Base-by-base conservation (phyloP, 1,140 invertebrate species). In the Galendromus occidentalis region DNA sequence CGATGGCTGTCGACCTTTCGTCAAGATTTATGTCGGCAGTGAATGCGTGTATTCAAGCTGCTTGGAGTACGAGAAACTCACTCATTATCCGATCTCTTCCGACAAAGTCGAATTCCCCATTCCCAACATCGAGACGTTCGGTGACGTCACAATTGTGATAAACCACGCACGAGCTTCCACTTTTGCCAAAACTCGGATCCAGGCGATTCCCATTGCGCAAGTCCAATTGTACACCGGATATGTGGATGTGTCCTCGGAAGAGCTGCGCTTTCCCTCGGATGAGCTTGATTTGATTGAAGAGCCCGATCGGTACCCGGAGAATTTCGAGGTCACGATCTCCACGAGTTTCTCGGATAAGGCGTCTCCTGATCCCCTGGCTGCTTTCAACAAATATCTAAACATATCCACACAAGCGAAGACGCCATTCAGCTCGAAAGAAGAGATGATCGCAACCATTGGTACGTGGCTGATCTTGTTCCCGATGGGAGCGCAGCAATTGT, bases 1-100 rank as follows among this genome's bases (percentile, higher is more conserved):
- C 66, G 92, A 93, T 79, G 92, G 92, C 0, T 94, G 91, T 73
- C 80, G 91, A 67, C 90, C 91, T 14, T 95, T 89, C 76, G 80
- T 92, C 25, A 91, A 97, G 77, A 82, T 96, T 41, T 93, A 85
- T 74, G 86, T 87, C 71, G 89, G 88, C 71, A 88, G 91, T 67
- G 82, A 88, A 47, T 80, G 88, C 72, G 76, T 93, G 14, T 80
- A 91, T 14, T 85, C 85, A 0, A 91, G 90, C 0, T 79, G 81
- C 12, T 83, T 87, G 70, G 88, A 91, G 67, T 96, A 95, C 74
- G 91, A 95, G 69, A 83, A 83, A 72, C 86, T 95, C 81, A 75
- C 71, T 71, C 69, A 69, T 66, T 69, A 67, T 59, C 22, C 51
- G 2, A 12, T 70, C 70, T 28, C 77, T 78, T 65, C 74, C 74